Evolutionary conservation across 2,113 vertebrate species (phyloP).

Genomic region (Pseudonaja textilis): DNA sequence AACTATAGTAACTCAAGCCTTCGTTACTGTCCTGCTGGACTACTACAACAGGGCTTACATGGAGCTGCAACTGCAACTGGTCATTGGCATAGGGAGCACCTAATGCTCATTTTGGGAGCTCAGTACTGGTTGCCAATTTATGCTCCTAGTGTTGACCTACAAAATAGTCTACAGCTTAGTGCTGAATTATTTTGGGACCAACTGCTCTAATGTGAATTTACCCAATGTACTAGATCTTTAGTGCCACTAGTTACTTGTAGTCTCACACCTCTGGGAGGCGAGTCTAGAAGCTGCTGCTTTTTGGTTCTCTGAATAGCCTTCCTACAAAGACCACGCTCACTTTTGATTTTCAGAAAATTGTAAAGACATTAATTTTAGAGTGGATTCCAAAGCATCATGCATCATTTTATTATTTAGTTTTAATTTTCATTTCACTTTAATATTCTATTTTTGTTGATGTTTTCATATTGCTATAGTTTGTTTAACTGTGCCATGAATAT

Average conservation of each 20-base stretch:
- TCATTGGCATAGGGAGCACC: background rate
- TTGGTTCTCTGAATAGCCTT: background rate
- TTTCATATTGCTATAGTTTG: background rate
- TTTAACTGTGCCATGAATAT: background rate
- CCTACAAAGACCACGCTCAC: background rate
- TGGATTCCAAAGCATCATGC: background rate
- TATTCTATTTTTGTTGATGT: background rate
- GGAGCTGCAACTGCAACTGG: background rate
- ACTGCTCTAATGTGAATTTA: background rate
- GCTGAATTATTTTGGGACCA: background rate
- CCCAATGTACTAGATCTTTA: background rate
- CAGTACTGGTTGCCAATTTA: background rate
- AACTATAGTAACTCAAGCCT: background rate
- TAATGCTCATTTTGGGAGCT: background rate
- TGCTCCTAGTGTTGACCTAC: background rate
- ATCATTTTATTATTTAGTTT: background rate
- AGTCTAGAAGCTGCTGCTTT: background rate
- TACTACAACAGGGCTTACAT: background rate
- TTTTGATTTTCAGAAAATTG: background rate
- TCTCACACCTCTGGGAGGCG: background rate
- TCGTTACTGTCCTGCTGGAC: background rate
- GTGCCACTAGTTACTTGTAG: background rate
- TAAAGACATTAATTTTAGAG: background rate
- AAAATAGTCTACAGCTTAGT: background rate
- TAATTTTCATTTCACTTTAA: background rate